Evolutionary conservation across 2,888 invertebrate species (phyloP).

Genomic region (Andrena bucephala): DNA sequence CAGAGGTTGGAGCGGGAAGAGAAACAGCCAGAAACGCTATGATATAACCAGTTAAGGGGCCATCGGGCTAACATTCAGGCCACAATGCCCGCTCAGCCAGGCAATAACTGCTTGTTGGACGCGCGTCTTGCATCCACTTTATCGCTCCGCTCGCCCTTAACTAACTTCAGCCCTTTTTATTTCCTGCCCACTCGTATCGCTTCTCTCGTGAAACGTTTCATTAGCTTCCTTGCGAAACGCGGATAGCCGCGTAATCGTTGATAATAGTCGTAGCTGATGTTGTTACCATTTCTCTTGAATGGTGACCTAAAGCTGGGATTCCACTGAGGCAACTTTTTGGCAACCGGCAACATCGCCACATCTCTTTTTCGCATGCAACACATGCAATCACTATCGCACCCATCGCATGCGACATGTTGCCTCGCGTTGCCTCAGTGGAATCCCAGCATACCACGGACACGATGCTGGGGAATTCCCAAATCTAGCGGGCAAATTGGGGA

Average conservation of each 20-base stretch:
- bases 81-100: slow-evolving; percentile 46
- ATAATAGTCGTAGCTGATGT: slow-evolving; percentile 1
- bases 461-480: too few relatives aligned
- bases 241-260: slow-evolving; percentile 14
- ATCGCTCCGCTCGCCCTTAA: slow-evolving; percentile 26
- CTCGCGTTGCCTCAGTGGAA: too few relatives aligned
- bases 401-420: too few relatives aligned
- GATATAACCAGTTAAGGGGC: slow-evolving; percentile 72
- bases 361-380: too few relatives aligned
- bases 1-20: slow-evolving; percentile 53
- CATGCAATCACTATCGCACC: too few relatives aligned
- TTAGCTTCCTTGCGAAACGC: background rate
- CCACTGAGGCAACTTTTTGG: too few relatives aligned
- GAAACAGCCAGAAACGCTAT: slow-evolving; percentile 63
- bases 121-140: slow-evolving; percentile 34
- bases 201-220: slow-evolving; percentile 3
- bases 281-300: background rate
- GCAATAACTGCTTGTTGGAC: slow-evolving; percentile 42
- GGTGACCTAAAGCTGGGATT: too few relatives aligned
- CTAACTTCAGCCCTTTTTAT: slow-evolving; percentile 18
- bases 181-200: background rate
- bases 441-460: too few relatives aligned
- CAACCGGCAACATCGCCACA: too few relatives aligned
- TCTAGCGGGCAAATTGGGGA: too few relatives aligned
- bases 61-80: slow-evolving; percentile 63